Conservation (phyloP, 2,797 vertebrate genomes). For the Trichosurus vulpecula region DNA sequence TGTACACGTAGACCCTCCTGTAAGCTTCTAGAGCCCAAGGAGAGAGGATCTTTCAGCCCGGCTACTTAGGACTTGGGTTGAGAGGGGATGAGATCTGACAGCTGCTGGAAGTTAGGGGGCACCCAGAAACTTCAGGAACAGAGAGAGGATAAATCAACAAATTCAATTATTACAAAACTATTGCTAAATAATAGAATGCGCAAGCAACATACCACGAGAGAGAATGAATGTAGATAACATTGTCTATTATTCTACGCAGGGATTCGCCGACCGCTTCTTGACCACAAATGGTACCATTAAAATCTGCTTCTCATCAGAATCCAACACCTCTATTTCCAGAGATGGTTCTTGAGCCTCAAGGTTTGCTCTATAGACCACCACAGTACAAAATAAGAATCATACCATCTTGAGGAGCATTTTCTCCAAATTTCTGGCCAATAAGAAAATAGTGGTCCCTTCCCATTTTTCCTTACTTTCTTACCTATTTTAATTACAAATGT, state of each 20-base stretch:
- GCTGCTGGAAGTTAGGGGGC: too few relatives aligned
- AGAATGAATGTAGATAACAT: background rate
- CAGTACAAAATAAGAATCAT: background rate
- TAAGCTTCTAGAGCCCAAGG: too few relatives aligned
- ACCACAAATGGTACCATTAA: background rate
- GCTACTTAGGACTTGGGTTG: too few relatives aligned
- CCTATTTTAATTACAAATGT: background rate
- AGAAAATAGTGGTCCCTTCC: background rate
- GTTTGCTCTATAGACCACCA: background rate
- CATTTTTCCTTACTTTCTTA: background rate
- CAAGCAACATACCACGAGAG: background rate
- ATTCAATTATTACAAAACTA: too few relatives aligned
- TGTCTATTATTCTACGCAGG: background rate
- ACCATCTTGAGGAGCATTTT: background rate
- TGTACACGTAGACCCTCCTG: too few relatives aligned
- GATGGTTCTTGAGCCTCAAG: background rate
- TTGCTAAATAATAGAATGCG: background rate
- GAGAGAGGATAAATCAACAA: too few relatives aligned
- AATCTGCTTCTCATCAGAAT: background rate
- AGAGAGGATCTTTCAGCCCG: too few relatives aligned
- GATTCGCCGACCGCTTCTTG: background rate
- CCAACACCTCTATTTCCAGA: background rate
- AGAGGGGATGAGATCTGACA: too few relatives aligned
- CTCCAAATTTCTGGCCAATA: background rate
- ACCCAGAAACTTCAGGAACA: too few relatives aligned